A percentile compares a stretch with the other conserved stretches of the same genome.
phyloP scores from a whole-genome alignment of 2,797 vertebrate genomes.

The Eremophila alpestris region DNA sequence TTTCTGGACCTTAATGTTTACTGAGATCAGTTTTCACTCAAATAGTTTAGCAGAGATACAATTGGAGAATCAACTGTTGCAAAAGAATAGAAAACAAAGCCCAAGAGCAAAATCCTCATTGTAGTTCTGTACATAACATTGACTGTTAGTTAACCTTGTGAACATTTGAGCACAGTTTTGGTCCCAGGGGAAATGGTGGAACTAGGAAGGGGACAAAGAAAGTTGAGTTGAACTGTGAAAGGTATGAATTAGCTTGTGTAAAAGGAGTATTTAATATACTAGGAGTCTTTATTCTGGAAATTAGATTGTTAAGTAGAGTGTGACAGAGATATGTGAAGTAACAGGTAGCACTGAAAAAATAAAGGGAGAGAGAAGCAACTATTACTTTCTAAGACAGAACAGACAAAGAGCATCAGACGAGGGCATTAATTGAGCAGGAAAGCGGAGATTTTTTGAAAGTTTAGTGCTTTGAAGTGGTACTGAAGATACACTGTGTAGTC shows the following conservation, averaged over 20 bases:
- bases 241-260: background rate
- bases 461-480: background rate
- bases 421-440: background rate
- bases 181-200: background rate
- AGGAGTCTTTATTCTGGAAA: background rate
- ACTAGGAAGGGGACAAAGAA: background rate
- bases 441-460: background rate
- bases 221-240: background rate
- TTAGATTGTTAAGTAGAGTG: background rate
- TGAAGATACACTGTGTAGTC: background rate
- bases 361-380: background rate
- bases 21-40: background rate
- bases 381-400: background rate
- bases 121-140: background rate
- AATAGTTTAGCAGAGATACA: background rate
- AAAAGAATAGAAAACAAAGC: background rate
- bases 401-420: background rate
- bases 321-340: background rate
- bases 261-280: background rate
- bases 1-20: background rate
- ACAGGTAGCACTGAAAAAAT: background rate
- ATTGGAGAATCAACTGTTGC: background rate
- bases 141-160: background rate
- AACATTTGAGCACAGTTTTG: background rate
- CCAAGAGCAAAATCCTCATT: background rate